Percentiles rank a stretch among this genome's conserved stretches.
phyloP scores from a whole-genome alignment of 1,140 invertebrate species.

The Tyrophagus putrescentiae region DNA sequence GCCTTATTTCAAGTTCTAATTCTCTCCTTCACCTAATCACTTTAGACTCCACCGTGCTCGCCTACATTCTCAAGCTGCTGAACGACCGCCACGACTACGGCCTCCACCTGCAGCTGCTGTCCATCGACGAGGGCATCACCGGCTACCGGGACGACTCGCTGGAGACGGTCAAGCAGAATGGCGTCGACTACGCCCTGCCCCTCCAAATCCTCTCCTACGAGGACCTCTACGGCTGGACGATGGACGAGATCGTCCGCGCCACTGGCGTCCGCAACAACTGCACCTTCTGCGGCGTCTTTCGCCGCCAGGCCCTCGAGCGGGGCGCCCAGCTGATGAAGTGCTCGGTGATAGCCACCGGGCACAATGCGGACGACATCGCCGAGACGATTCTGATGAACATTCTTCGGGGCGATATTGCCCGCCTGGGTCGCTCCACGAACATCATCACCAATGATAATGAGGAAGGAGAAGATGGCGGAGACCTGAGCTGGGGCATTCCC shows the following conservation, averaged over 20 bases:
- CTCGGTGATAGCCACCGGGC: conserved; percentile 85
- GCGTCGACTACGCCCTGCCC: conserved; percentile 79
- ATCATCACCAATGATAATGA: conserved; percentile 23
- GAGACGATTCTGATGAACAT: conserved; percentile 98
- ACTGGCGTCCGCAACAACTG: conserved; percentile 97
- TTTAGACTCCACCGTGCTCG: conserved; percentile 87
- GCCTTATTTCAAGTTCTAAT: conserved; percentile 19
- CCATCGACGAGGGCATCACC: conserved; percentile 96
- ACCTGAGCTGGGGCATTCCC: conserved; percentile 44
- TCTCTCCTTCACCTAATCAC: neutral
- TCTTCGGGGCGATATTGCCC: conserved; percentile 83
- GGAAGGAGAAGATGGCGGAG: neutral
- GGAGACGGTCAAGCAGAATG: conserved; percentile 86
- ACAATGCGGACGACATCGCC: conserved; percentile 99
- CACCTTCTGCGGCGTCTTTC: conserved; percentile 94
- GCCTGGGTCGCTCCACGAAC: conserved; percentile 45
- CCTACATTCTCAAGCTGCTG: conserved; percentile 72
- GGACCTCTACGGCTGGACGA: conserved; percentile 98
- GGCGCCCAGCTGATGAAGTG: conserved; percentile 73
- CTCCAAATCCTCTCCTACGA: conserved; percentile 94
- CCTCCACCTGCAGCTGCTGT: conserved; percentile 75
- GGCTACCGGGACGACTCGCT: conserved; percentile 84
- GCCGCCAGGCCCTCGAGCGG: conserved; percentile 85
- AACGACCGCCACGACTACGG: conserved; percentile 85
- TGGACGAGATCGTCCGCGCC: conserved; percentile 92